Percentiles rank a stretch among this genome's conserved stretches.
Evolutionary conservation across 2,113 vertebrate species (phyloP).

Genomic region (Pelusios castaneus): DNA sequence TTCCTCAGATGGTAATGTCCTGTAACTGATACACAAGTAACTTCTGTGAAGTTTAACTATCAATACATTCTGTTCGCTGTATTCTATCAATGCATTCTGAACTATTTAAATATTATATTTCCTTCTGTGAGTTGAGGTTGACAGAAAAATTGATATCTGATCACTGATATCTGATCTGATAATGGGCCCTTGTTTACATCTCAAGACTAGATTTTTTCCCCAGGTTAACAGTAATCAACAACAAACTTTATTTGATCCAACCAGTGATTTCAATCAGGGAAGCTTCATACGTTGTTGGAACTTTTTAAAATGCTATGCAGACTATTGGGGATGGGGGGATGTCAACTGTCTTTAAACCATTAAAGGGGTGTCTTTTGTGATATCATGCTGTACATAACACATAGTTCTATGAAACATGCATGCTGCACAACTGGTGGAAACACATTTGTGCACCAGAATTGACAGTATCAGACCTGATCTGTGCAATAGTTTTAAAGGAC

Average conservation of each 20-base stretch:
- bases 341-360: not conserved
- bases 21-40: not conserved
- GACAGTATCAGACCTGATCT: not conserved
- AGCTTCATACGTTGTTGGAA: not conserved
- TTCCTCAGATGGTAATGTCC: not conserved
- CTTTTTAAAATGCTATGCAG: fast-evolving
- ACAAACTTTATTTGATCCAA: not conserved
- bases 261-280: not conserved
- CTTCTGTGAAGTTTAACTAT: not conserved
- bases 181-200: not conserved
- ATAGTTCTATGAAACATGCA: not conserved
- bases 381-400: not conserved
- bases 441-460: not conserved
- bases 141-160: not conserved
- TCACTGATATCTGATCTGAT: not conserved
- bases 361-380: not conserved
- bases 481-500: not conserved
- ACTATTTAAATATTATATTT: not conserved
- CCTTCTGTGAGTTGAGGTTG: not conserved
- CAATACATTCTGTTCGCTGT: fast-evolving
- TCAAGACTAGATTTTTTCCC: fast-evolving
- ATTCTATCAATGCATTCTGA: fast-evolving
- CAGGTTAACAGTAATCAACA: not conserved
- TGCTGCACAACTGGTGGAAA: not conserved
- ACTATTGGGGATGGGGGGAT: too few relatives aligned